Conservation (phyloP, 2,888 invertebrate genomes). For the Cataglyphis albicans region DNA sequence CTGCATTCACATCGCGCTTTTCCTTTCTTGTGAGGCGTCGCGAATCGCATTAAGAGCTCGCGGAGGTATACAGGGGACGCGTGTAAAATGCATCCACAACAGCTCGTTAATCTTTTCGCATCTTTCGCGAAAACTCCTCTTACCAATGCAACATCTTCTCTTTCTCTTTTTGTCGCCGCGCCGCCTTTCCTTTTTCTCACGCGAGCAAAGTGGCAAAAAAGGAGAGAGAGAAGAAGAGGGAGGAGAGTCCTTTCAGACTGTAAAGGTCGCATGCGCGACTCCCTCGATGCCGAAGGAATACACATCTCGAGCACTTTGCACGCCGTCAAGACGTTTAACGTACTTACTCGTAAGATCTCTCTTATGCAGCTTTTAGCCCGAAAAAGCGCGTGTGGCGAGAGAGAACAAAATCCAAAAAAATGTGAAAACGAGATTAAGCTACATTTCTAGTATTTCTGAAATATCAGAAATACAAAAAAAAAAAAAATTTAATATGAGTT, state of each 20-base stretch:
- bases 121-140: conserved; percentile 52
- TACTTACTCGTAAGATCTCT: conserved; percentile 49
- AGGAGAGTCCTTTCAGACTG: conserved; percentile 42
- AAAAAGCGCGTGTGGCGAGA: conserved; percentile 23
- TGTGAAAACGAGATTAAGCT: conserved; percentile 32
- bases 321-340: conserved; percentile 57
- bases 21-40: conserved; percentile 41
- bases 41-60: conserved; percentile 50
- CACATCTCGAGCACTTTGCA: conserved; percentile 53
- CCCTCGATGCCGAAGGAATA: conserved; percentile 49
- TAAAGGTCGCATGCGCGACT: conserved; percentile 40
- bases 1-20: conserved; percentile 37
- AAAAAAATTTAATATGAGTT: conserved; percentile 4
- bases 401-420: conserved; percentile 25
- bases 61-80: conserved; percentile 29
- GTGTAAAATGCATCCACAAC: conserved; percentile 61
- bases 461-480: not conserved
- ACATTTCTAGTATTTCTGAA: conserved; percentile 2
- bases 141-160: conserved; percentile 37
- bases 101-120: conserved; percentile 66
- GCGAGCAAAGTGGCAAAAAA: conserved; percentile 34
- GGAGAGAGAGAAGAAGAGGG: not conserved
- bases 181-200: conserved; percentile 45
- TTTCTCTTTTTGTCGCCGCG: conserved; percentile 1
- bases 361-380: conserved; percentile 50